Evolutionary conservation across 2,888 invertebrate genomes (phyloP), one percentile per base, ranked within the genome.

Genomic region (Andrena marginata): DNA sequence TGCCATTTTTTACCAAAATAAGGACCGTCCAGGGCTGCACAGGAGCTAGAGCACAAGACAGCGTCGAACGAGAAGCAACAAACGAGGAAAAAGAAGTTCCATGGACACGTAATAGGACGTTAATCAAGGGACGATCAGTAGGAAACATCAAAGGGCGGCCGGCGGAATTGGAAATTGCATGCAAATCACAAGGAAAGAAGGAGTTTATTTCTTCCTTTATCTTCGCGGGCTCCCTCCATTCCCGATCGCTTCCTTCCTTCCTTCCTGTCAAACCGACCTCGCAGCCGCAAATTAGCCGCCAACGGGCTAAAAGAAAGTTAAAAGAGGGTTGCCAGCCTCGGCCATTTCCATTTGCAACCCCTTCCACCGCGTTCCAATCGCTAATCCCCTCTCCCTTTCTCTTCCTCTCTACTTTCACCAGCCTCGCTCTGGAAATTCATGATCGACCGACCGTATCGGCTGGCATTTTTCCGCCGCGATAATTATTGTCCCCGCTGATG

Each of bases 231-330:
- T 78, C 85, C 89, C 89, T 80, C 71, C 82, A 65, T 85, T 81
- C 65, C 84, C 82, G 84, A 85, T 88, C 87, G 81, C 85, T 86
- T 89, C 87, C 89, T 90, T 87, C 84, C 49, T 42, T 42, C 91
- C 92, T 91, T 92, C 89, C 92, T 87, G 92, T 81, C 91, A 92
- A 92, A 91, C 91, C 87, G 80, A 79, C 84, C 87, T 85, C 86
- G 89, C 69, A 90, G 87, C 91, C 84, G 87, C 86, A 90, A 92
- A 92, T 92, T 92, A 92, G 89, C 89, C 84, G 83, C 87, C 42
- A 69, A 82, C 85, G 87, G 23, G 80, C 86, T 85, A 88, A 90
- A 90, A 90, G 91, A 91, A 91, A 90, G 85, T 89, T 89, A 86
- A 87, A 90, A 90, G 87, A 86, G 87, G 87, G 85, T 81, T 81